Evolutionary conservation across 2,888 invertebrate genomes (phyloP), one percentile per base, ranked within the genome.

Genomic region (Polydrusus cervinus): DNA sequence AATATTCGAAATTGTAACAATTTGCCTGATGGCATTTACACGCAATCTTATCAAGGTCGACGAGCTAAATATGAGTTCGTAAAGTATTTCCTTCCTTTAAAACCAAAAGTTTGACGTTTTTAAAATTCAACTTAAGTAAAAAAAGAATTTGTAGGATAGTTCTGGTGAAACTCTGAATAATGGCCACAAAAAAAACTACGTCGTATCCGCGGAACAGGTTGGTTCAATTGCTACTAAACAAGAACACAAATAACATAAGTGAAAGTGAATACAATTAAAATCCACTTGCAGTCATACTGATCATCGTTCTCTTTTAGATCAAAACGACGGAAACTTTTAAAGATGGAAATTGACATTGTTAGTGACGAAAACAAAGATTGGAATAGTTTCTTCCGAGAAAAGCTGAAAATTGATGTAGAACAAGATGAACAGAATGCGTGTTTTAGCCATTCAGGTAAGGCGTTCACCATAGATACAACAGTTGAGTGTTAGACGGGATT

Each of bases 361-460:
- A 55, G 34, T 6, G 66, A 66, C 13, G 55, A 61, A 13, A 62
- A 68, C 18, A 14, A 38, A n/a, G 74, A 74, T 38, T 74, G 74
- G 74, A 64, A 65, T 53, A 8, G 5, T 6, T 74, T 57, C 55
- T 74, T 74, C 20, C 70, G 70, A 60, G 55, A 57, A 34, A 60
- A 70, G 2, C 60, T 74, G 25, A 64, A 74, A 16, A 40, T 60
- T n/a, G 65, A 74, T 14, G 49, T 69, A 9, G 65, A 70, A 20
- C 49, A 64, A 40, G 70, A 66, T n/a, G 45, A 70, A 25, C 51
- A 67, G 6, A 70, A 51, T 65, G 34, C 60, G 16, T 74, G 74
- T 18, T 74, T 47, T 38, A 70, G 20, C n/a, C 65, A 74, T 11
- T 74, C 74, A 6, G 74, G 74, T 74, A 65, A 43, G 43, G 25